Evolutionary conservation across 2,113 vertebrate genomes (phyloP).

Genomic region (Bucco capensis): DNA sequence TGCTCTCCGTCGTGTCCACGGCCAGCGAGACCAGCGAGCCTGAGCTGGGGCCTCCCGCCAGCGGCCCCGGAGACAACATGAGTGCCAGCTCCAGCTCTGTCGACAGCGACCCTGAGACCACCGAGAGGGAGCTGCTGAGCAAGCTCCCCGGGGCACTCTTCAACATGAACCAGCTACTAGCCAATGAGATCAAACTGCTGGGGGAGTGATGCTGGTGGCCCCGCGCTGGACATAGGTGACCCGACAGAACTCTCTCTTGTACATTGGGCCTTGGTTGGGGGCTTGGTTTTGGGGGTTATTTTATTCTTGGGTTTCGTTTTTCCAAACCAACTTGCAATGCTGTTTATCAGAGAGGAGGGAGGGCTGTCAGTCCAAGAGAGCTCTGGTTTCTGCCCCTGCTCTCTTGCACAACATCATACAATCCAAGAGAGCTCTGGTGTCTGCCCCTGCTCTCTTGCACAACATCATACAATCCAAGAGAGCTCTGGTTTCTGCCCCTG

Average conservation of each 20-base stretch:
- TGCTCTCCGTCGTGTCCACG: constrained; percentile 83
- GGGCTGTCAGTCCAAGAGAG: background rate
- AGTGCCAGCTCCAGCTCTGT: constrained; percentile 85
- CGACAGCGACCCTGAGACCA: constrained; percentile 84
- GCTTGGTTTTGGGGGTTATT: too few relatives aligned
- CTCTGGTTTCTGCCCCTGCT: constrained; percentile 20
- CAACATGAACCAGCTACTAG: constrained; percentile 85
- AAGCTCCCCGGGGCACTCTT: constrained; percentile 81
- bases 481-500: too few relatives aligned
- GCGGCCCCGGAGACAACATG: constrained; percentile 81
- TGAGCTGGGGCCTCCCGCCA: constrained; percentile 79
- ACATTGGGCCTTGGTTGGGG: too few relatives aligned
- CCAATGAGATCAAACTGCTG: constrained; percentile 83
- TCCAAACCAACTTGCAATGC: constrained; percentile 78
- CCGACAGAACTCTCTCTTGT: constrained; percentile 71
- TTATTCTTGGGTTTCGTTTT: background rate
- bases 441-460: too few relatives aligned
- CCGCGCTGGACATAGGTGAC: too few relatives aligned
- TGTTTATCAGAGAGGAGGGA: constrained; percentile 73
- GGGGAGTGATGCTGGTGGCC: constrained; percentile 75
- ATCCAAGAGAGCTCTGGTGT: too few relatives aligned
- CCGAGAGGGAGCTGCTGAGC: constrained; percentile 80
- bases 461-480: too few relatives aligned
- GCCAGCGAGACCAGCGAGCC: constrained; percentile 82
- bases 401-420: background rate